Base-by-base conservation (phyloP, 2,888 invertebrate genomes). In the Clitarchus hookeri region DNA sequence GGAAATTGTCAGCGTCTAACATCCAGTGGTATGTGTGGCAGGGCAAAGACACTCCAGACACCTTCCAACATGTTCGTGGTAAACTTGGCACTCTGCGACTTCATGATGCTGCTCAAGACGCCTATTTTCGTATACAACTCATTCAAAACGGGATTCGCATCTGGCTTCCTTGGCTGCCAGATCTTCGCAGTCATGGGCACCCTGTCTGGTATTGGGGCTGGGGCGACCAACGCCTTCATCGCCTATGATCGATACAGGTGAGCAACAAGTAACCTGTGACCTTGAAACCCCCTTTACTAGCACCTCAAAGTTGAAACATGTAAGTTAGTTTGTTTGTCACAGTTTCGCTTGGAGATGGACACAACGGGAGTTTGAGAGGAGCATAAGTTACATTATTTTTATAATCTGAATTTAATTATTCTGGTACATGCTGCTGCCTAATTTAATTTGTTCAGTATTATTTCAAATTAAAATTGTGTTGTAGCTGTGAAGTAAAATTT, bases 101-200 rank as follows among this genome's bases (percentile, higher is more conserved):
- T 97, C 90, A 91, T 96, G 53, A 97, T 97, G 97, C 97, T 97
- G 97, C 91, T 94, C 54, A 97, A 97, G 92, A 94, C 96, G 0
- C 97, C 97, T 0, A 94, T 97, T 88, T 96, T 97, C 91, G 96
- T 97, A 89, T 96, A 96, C 91, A 97, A 97, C 90, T 96, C 96
- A 54, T 96, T 96, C 89, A 93, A 95, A 90, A 93, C 94, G 88
- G 97, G 97, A 0, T 97, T 95, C 88, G 96, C 96, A 0, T 90
- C 93, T 8, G 97, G 97, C 0, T 93, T 94, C 85, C 88, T 94
- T 0, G 97, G 96, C 0, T 97, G 97, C 90, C 95, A 96, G 90
- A 93, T 96, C 88, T 97, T 96, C 90, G 95, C 93, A 0, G 91
- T 96, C 84, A 93, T 97, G 90, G 97, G 97, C 0, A 93, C 97